Evolutionary conservation across 2,888 invertebrate species (phyloP).

Genomic region (Piscicola geometra): DNA sequence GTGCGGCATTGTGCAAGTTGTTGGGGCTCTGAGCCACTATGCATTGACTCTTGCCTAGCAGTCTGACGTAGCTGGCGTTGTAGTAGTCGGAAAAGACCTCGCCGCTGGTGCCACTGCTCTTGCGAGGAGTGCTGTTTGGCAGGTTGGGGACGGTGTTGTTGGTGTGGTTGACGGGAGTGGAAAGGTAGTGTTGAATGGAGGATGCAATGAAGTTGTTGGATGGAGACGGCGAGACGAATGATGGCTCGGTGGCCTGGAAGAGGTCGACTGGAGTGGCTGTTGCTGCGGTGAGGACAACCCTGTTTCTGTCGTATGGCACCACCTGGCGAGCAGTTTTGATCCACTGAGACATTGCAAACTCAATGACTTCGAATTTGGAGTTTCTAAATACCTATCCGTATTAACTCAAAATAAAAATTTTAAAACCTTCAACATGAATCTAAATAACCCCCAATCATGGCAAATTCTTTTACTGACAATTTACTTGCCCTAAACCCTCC

Average conservation of each 20-base stretch:
- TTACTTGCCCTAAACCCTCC: too few relatives aligned
- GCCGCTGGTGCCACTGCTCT: too few relatives aligned
- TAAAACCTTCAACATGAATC: too few relatives aligned
- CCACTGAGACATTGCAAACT: too few relatives aligned
- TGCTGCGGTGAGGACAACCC: constrained; percentile 34
- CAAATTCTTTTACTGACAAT: too few relatives aligned
- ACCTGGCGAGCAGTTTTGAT: constrained; percentile 18
- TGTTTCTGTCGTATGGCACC: constrained; percentile 42
- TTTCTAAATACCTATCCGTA: too few relatives aligned
- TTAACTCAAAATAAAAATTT: too few relatives aligned
- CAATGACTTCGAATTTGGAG: too few relatives aligned
- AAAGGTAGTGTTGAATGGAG: background rate
- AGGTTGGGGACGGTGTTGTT: background rate
- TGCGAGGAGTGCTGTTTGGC: background rate
- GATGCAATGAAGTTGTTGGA: background rate
- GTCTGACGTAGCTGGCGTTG: constrained; percentile 42
- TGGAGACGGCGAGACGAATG: background rate
- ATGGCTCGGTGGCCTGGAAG: background rate
- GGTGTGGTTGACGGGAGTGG: background rate
- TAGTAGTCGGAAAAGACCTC: constrained; percentile 35
- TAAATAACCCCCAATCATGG: too few relatives aligned
- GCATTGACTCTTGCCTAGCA: constrained; percentile 31
- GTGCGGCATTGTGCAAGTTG: background rate
- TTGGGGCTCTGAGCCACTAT: constrained; percentile 41
- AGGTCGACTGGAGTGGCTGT: background rate